Conservation (phyloP, 2,113 vertebrate genomes). For the Platycercus adscitus region DNA sequence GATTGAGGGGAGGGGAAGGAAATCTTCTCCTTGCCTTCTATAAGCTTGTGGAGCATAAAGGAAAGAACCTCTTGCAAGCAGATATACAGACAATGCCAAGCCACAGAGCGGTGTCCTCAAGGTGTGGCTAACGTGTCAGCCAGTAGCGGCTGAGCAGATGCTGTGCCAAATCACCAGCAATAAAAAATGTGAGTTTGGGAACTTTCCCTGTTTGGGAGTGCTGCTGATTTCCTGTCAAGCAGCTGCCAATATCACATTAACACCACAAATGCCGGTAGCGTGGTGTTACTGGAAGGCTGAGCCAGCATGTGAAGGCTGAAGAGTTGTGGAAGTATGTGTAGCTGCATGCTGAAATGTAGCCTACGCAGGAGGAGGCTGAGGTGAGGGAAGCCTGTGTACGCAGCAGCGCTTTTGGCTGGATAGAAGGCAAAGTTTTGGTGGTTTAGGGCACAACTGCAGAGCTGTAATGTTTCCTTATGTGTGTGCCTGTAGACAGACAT, state of each 20-base stretch:
- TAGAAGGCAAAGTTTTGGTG: not conserved
- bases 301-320: rapidly evolving
- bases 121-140: not conserved
- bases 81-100: rapidly evolving
- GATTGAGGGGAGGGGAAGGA: not conserved
- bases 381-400: not conserved
- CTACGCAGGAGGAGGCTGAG: not conserved
- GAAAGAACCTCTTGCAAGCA: not conserved
- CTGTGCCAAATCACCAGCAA: not conserved
- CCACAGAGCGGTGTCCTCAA: not conserved
- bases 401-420: not conserved
- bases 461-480: not conserved
- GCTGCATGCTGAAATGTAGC: not conserved
- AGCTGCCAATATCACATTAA: not conserved
- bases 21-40: not conserved
- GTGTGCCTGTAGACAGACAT: rapidly evolving
- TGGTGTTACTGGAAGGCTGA: not conserved
- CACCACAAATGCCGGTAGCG: not conserved
- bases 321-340: rapidly evolving
- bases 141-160: not conserved
- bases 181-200: not conserved
- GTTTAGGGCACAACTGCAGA: not conserved
- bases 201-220: not conserved
- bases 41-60: not conserved
- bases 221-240: not conserved